Conservation (phyloP, 2,888 invertebrate species). For the Lepeophtheirus nordmannii region DNA sequence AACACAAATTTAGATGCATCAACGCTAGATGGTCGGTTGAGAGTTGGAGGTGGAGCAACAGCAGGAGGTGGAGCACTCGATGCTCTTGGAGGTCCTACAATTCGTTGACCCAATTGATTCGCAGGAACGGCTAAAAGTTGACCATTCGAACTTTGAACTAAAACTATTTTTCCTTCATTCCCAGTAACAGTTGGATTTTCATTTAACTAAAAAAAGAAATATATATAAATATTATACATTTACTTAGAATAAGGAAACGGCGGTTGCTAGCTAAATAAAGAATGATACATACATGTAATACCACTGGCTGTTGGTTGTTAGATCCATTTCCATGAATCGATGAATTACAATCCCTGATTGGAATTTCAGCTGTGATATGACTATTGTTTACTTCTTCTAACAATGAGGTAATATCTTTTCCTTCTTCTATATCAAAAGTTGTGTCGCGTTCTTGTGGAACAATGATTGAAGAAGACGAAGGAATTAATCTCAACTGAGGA, state of each 20-base stretch:
- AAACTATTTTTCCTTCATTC: constrained; percentile 9
- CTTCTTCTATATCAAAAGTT: background rate
- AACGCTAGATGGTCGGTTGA: constrained; percentile 18
- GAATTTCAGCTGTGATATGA: background rate
- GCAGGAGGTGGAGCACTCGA: constrained; percentile 58
- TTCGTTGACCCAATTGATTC: background rate
- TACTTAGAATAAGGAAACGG: background rate
- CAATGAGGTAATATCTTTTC: background rate
- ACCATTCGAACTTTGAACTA: constrained; percentile 14
- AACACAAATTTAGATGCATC: constrained; percentile 3
- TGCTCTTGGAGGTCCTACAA: constrained; percentile 53
- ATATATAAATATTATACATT: background rate
- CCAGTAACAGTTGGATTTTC: no score
- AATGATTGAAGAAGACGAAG: background rate
- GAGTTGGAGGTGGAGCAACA: constrained; percentile 24
- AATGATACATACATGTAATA: background rate
- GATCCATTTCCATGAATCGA: background rate
- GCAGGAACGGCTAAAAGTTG: constrained; percentile 22
- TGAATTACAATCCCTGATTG: background rate
- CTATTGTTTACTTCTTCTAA: background rate
- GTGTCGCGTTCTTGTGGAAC: background rate
- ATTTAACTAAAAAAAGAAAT: no score
- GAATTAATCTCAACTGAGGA: background rate
- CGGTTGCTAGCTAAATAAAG: background rate
- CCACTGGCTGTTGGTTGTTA: background rate